Percentiles rank a stretch among this genome's conserved stretches.
These are phyloP conservation scores for Patella depressa DNA, from an alignment of 2,888 invertebrate genomes.

Conservation along the genomic window DNA sequence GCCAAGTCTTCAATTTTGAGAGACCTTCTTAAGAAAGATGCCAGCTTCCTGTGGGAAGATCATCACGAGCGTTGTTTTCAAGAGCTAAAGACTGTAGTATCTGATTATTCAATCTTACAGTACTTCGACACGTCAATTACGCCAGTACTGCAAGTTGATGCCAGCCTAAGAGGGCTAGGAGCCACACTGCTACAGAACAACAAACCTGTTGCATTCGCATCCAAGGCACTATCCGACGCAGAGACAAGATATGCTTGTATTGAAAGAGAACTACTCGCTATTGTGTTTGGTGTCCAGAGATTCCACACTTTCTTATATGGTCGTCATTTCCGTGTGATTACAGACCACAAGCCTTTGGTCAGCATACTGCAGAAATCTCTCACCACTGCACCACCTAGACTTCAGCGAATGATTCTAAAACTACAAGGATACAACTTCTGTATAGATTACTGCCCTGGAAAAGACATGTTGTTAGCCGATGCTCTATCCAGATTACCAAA, in stretches of 20 bases:
- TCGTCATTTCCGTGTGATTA: constrained; percentile 20
- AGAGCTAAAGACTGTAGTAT: constrained; percentile 15
- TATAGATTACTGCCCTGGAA: constrained; percentile 29
- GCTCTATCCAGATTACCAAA: constrained; percentile 25
- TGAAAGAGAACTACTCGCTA: constrained; percentile 36
- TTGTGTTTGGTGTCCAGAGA: constrained; percentile 31
- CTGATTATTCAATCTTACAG: constrained; percentile 16
- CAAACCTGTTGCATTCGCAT: constrained; percentile 31
- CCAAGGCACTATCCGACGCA: constrained; percentile 26
- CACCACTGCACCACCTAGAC: constrained; percentile 24
- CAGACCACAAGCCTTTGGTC: constrained; percentile 34
- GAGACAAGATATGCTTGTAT: constrained; percentile 33
- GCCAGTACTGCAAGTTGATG: constrained; percentile 25
- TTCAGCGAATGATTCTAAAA: constrained; percentile 32
- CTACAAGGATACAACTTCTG: constrained; percentile 36
- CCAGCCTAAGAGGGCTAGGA: constrained; percentile 28
- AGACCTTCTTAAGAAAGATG: constrained; percentile 26
- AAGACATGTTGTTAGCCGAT: constrained; percentile 35
- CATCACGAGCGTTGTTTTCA: constrained; percentile 22
- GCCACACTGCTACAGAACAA: constrained; percentile 30
- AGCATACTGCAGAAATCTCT: constrained; percentile 27
- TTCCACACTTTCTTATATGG: constrained; percentile 34
- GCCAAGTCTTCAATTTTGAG: constrained; percentile 25
- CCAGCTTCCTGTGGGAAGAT: constrained; percentile 24
- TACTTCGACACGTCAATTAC: constrained; percentile 16